A percentile compares a stretch with the other conserved stretches of the same genome.
These are phyloP conservation scores for Petromus typicus DNA, from an alignment of 2,113 vertebrate species.

Conservation along the genomic window DNA sequence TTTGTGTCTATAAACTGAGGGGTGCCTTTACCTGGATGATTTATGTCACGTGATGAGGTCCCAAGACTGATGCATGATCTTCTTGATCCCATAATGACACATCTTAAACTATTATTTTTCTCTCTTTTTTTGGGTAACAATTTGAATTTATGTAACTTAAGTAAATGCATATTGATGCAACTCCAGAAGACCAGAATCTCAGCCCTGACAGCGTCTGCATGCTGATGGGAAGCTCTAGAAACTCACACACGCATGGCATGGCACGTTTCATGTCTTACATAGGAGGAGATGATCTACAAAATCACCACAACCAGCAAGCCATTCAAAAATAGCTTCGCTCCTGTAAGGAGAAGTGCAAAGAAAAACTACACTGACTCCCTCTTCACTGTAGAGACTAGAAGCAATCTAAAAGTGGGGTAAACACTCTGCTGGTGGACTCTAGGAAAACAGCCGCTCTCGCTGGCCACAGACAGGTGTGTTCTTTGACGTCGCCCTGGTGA, in stretches of 20 bases:
- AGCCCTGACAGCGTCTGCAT: background rate
- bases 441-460: background rate
- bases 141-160: conserved; percentile 4
- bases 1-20: background rate
- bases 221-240: background rate
- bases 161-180: background rate
- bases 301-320: conserved; percentile 1
- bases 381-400: background rate
- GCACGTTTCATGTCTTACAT: background rate
- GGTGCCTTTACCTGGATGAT: background rate
- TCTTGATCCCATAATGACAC: background rate
- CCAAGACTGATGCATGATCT: background rate
- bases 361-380: background rate
- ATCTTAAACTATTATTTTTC: background rate
- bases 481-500: background rate
- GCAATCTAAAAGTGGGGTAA: background rate
- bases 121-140: background rate
- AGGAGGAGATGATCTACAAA: background rate
- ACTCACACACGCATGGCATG: background rate
- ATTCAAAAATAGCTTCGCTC: background rate
- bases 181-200: background rate
- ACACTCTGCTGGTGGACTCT: background rate
- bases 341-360: background rate
- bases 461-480: rapidly evolving
- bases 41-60: background rate